Conservation (phyloP, 2,797 vertebrate genomes). For the Miichthys miiuy region DNA sequence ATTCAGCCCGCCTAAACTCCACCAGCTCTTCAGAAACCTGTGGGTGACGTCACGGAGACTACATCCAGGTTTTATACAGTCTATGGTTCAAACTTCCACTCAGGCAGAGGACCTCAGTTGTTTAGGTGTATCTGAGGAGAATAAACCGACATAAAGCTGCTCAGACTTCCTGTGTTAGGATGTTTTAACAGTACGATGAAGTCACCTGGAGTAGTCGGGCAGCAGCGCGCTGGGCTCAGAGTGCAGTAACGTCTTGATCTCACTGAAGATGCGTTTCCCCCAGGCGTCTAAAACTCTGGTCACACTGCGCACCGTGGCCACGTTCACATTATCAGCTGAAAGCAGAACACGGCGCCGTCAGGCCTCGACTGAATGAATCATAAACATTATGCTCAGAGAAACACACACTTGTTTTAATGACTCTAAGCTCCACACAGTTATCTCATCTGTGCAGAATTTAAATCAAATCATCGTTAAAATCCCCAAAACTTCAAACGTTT, state of each 20-base stretch:
- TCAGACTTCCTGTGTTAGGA: not conserved
- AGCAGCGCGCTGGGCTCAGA: conserved; percentile 85
- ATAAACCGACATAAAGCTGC: not conserved
- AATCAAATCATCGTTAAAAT: conserved; percentile 31
- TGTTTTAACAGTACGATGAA: not conserved
- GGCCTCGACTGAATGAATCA: conserved; percentile 28
- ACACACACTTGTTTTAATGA: conserved; percentile 15
- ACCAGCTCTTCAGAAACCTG: too few relatives aligned
- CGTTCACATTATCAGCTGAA: conserved; percentile 86
- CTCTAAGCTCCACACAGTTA: not conserved
- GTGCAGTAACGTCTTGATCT: conserved; percentile 86
- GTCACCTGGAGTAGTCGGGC: conserved; percentile 87
- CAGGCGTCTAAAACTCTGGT: conserved; percentile 86
- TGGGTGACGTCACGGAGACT: too few relatives aligned
- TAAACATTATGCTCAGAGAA: conserved; percentile 5
- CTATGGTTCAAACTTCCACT: too few relatives aligned
- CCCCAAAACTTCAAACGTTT: conserved; percentile 38
- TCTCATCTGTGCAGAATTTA: conserved; percentile 14
- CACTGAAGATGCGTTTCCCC: conserved; percentile 87
- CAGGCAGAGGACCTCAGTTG: too few relatives aligned
- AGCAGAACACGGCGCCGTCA: conserved; percentile 40
- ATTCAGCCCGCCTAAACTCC: too few relatives aligned
- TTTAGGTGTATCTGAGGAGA: not conserved
- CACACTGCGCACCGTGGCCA: conserved; percentile 85
- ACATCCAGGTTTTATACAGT: too few relatives aligned